Conservation (phyloP, 53 echinoderm and acorn worm genomes). For the Echinarachnius parma region DNA sequence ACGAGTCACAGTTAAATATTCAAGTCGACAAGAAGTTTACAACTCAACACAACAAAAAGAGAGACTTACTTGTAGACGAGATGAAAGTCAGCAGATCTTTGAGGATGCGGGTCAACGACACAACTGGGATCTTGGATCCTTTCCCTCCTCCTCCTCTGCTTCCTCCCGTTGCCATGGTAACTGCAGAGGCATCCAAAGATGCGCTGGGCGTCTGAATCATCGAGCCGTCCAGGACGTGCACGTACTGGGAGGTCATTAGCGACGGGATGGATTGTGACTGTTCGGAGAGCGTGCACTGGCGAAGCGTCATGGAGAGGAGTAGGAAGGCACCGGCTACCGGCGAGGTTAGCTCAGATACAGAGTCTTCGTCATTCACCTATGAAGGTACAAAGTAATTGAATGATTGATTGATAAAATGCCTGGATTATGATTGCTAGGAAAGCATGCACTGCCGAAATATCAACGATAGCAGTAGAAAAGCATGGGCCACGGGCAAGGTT, state of each 20-base stretch:
- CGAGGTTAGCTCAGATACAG: conserved; percentile 80
- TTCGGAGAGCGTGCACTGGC: conserved; percentile 75
- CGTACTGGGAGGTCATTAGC: conserved; percentile 74
- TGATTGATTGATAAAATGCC: too few relatives aligned
- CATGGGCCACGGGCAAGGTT: too few relatives aligned
- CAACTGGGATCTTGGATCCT: conserved; percentile 60
- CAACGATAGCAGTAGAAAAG: too few relatives aligned
- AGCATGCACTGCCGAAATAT: too few relatives aligned
- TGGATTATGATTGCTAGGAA: too few relatives aligned
- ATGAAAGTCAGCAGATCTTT: conserved; percentile 80
- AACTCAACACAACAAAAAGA: too few relatives aligned
- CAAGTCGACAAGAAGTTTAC: too few relatives aligned
- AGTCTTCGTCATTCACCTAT: conserved; percentile 79
- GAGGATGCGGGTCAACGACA: conserved; percentile 76
- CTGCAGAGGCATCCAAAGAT: conserved; percentile 1
- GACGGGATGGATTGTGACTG: conserved; percentile 67
- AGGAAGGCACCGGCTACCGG: conserved; percentile 84
- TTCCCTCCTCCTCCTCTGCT: conserved; percentile 25
- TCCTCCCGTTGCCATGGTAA: background rate
- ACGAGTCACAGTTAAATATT: too few relatives aligned
- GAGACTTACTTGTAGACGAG: conserved; percentile 64
- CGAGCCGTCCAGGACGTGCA: conserved; percentile 71
- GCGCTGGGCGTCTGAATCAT: conserved; percentile 25
- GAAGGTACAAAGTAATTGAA: too few relatives aligned
- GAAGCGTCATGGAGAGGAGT: conserved; percentile 70